Percentiles rank a stretch among this genome's conserved stretches.
phyloP scores from a whole-genome alignment of 1,140 invertebrate species.

The Spodoptera frugiperda region DNA sequence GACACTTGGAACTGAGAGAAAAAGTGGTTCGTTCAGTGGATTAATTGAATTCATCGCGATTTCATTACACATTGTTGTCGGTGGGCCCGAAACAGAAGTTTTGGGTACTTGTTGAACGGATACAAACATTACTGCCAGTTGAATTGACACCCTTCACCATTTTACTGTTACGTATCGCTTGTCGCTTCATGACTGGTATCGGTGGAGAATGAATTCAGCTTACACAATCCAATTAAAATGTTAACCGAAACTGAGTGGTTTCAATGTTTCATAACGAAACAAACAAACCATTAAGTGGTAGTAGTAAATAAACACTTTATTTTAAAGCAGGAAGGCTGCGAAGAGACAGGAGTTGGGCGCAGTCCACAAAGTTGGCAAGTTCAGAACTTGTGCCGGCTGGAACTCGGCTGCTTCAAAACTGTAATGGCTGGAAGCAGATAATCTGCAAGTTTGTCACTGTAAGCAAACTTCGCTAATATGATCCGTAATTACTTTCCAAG shows the following conservation, averaged over 20 bases:
- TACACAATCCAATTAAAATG: slow-evolving; percentile 26
- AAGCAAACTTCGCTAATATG: slow-evolving; percentile 67
- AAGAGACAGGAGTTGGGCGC: slow-evolving; percentile 58
- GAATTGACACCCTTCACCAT: slow-evolving; percentile 18
- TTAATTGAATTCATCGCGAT: slow-evolving; percentile 58
- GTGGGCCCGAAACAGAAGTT: slow-evolving; percentile 3
- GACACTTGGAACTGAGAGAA: slow-evolving; percentile 57
- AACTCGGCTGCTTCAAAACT: slow-evolving; percentile 72
- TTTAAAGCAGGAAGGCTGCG: slow-evolving; percentile 58
- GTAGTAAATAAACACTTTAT: slow-evolving; percentile 62
- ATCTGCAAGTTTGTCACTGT: slow-evolving; percentile 70
- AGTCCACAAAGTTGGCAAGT: slow-evolving; percentile 66
- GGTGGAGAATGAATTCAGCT: slow-evolving; percentile 1
- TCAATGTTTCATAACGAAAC: slow-evolving; percentile 34
- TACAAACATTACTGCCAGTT: slow-evolving; percentile 30
- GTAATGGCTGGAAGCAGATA: slow-evolving; percentile 74
- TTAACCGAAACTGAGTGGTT: not conserved
- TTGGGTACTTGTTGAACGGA: slow-evolving; percentile 19
- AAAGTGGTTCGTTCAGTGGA: slow-evolving; percentile 54
- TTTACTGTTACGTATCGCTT: slow-evolving; percentile 1
- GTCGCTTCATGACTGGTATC: not conserved
- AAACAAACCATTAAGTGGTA: slow-evolving; percentile 37
- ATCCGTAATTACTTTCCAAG: slow-evolving; percentile 64
- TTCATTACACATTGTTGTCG: slow-evolving; percentile 45
- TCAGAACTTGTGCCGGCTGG: slow-evolving; percentile 62